Evolutionary conservation across 2,888 invertebrate species (phyloP), one percentile per base, ranked within the genome.

Genomic region (Caenorhabditis japonica): DNA sequence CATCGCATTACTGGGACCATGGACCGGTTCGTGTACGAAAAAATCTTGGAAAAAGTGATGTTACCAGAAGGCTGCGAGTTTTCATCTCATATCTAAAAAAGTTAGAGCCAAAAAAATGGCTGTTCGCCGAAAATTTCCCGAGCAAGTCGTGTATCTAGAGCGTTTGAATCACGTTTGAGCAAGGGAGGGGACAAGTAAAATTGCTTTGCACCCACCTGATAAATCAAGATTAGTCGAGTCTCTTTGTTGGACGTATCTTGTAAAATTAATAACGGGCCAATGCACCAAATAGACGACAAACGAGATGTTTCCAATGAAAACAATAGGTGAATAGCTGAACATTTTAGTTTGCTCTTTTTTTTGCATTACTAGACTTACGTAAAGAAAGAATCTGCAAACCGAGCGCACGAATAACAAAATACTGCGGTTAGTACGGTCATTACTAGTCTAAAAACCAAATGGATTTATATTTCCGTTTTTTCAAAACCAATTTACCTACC

Each of bases 181-280:
- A n/a, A n/a, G n/a, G n/a, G n/a, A n/a, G n/a, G n/a, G n/a, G n/a
- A n/a, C n/a, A n/a, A n/a, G n/a, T n/a, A n/a, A n/a, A n/a, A n/a
- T n/a, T n/a, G n/a, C n/a, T n/a, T n/a, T n/a, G n/a, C 15, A 13
- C 3, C 15, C 8, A 64, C 46, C 55, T 33, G 7, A 23, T 12
- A 38, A 3, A 52, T 44, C 34, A 3, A 59, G 17, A 13, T 23
- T 15, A 0, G 21, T 15, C 15, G 52, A 12, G 38, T 72, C 72
- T 25, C 21, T 64, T 15, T 53, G 46, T 12, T 64, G 58, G n/a
- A 73, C 41, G 25, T 73, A 73, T 27, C 53, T 46, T 0, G 60
- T 41, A 46, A 75, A 64, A n/a, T 61, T 61, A 21, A 75, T 75
- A 15, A 70, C 30, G 19, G 75, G 75, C 75, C 75, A 75, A 38